Evolutionary conservation across 2,888 invertebrate species (phyloP).

Genomic region (Sisyra terminalis): DNA sequence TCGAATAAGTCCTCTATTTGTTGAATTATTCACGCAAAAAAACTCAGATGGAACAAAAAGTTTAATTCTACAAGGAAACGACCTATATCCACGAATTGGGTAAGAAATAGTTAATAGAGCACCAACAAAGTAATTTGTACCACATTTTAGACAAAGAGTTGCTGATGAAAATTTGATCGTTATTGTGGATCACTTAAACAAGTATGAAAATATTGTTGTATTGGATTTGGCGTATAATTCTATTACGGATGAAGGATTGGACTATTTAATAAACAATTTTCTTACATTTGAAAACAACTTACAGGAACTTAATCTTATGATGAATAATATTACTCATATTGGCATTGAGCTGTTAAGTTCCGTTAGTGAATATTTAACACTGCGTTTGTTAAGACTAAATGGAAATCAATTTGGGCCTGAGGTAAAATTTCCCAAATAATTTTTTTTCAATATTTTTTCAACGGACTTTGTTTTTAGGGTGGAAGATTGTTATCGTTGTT

Average conservation of each 20-base stretch:
- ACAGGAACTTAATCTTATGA: constrained; percentile 35
- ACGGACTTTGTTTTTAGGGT: constrained; percentile 20
- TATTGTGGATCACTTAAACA: constrained; percentile 30
- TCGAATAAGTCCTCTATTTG: constrained; percentile 12
- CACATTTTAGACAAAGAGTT: constrained; percentile 25
- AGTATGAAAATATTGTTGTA: constrained; percentile 29
- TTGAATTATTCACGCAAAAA: constrained; percentile 27
- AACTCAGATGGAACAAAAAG: constrained; percentile 35
- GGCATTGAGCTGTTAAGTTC: constrained; percentile 24
- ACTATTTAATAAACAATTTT: constrained; percentile 26
- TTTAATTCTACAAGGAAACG: constrained; percentile 33
- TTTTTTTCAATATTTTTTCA: not conserved
- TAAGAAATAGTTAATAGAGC: constrained; percentile 15
- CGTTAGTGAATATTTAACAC: constrained; percentile 20
- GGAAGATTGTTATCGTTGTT: constrained; percentile 34
- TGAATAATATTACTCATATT: constrained; percentile 31
- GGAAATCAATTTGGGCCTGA: constrained; percentile 39
- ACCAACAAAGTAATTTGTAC: no score
- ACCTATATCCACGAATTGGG: constrained; percentile 28
- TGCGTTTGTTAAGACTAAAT: constrained; percentile 35
- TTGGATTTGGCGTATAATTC: constrained; percentile 38
- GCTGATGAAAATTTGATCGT: constrained; percentile 30
- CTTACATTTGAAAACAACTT: constrained; percentile 30
- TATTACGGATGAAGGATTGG: constrained; percentile 34
- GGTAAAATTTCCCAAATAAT: constrained; percentile 16